A percentile compares a stretch with the other conserved stretches of the same genome.
phyloP scores from a whole-genome alignment of 2,113 vertebrate species.

The Prionailurus viverrinus region DNA sequence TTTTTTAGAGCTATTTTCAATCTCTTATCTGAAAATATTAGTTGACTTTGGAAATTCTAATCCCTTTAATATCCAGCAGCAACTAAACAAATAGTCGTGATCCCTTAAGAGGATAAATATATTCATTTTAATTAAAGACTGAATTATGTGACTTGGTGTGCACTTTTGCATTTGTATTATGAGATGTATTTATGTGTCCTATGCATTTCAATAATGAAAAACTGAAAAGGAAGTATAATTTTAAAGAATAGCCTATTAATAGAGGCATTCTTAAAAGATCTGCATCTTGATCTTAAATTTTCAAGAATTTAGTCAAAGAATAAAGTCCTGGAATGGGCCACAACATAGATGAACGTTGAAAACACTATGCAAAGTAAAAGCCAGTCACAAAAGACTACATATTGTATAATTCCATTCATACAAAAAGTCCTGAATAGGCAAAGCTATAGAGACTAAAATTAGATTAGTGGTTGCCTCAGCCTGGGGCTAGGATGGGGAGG shows the following conservation, averaged over 20 bases:
- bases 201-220: conserved; percentile 62
- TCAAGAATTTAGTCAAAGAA: conserved; percentile 36
- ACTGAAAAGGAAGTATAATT: conserved; percentile 50
- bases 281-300: not conserved
- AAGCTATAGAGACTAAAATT: not conserved
- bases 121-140: conserved; percentile 74
- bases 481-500: not conserved
- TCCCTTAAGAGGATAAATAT: conserved; percentile 76
- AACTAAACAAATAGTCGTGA: conserved; percentile 73
- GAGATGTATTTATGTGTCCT: conserved; percentile 50
- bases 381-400: not conserved
- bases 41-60: conserved; percentile 71
- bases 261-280: conserved; percentile 55
- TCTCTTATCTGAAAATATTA: conserved; percentile 57
- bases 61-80: conserved; percentile 65
- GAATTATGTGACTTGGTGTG: conserved; percentile 61
- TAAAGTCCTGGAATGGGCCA: not conserved
- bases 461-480: not conserved
- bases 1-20: conserved; percentile 66
- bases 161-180: conserved; percentile 64
- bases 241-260: conserved; percentile 36
- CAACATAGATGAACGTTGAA: conserved; percentile 17
- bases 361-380: conserved; percentile 2
- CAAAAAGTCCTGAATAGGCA: not conserved
- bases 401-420: not conserved